Conservation (phyloP, 1,140 invertebrate species). For the Odontomachus brunneus region DNA sequence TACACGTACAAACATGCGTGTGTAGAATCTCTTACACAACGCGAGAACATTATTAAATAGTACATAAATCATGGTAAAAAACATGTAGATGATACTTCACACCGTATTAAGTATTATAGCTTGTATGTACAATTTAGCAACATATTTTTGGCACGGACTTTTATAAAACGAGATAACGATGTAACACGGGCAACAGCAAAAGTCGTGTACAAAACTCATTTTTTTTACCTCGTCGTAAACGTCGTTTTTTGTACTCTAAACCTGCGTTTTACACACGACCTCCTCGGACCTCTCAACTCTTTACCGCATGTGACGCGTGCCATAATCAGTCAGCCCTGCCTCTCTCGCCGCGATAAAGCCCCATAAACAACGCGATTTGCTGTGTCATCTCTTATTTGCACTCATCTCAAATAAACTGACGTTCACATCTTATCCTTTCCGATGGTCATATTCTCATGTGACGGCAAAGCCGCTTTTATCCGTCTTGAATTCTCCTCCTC, state of each 20-base stretch:
- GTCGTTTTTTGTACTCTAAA: constrained; percentile 57
- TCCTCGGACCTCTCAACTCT: constrained; percentile 16
- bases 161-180: constrained; percentile 55
- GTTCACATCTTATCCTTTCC: too few species aligned
- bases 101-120: neutral
- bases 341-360: neutral
- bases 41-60: neutral
- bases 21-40: too few species aligned
- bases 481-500: too few species aligned
- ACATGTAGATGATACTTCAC: neutral
- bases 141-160: constrained; percentile 72
- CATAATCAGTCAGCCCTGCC: neutral
- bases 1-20: too few species aligned
- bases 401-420: too few species aligned
- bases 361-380: too few species aligned
- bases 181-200: constrained; percentile 16
- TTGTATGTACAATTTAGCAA: constrained; percentile 57
- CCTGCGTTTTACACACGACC: constrained; percentile 37
- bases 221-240: constrained; percentile 38
- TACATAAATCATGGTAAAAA: neutral
- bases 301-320: constrained; percentile 42
- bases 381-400: too few species aligned
- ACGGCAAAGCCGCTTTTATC: too few species aligned
- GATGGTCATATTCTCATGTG: too few species aligned
- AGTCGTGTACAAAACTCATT: neutral